Conservation (phyloP, 1,140 invertebrate species). For the Bombus sylvicola region DNA sequence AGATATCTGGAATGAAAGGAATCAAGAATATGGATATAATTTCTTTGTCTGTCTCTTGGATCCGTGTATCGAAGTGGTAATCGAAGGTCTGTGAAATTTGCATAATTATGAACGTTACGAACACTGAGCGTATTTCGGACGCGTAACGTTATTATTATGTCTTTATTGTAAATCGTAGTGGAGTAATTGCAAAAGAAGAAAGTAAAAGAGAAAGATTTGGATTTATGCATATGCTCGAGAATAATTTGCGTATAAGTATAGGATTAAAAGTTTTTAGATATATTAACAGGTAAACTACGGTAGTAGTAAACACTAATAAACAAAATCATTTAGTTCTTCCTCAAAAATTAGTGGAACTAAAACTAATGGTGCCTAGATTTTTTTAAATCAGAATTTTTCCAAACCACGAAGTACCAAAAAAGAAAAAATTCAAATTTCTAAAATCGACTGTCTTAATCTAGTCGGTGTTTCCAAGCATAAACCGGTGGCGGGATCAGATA, state of each 20-base stretch:
- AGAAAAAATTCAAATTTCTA: constrained; percentile 3
- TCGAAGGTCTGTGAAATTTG: neutral
- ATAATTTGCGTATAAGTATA: neutral
- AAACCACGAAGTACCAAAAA: neutral
- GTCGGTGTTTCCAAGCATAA: neutral
- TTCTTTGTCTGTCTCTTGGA: neutral
- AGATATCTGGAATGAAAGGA: neutral
- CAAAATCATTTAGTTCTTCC: too few relatives aligned
- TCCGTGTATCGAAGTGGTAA: neutral
- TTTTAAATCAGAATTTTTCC: neutral
- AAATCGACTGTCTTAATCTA: neutral
- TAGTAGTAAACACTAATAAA: neutral
- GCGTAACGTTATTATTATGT: neutral
- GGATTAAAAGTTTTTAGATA: neutral
- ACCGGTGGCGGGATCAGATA: neutral
- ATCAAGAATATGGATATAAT: neutral
- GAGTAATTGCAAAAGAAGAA: neutral
- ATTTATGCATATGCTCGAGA: neutral
- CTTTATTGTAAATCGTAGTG: neutral
- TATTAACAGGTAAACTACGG: too few relatives aligned
- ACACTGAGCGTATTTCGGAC: neutral
- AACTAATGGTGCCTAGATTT: too few relatives aligned
- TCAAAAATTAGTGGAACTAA: accelerated
- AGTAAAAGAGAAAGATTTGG: neutral
- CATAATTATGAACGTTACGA: neutral